Percentiles rank a stretch among this genome's conserved stretches.
Evolutionary conservation across 1,140 invertebrate species (phyloP).

Genomic region (Argopecten irradians): DNA sequence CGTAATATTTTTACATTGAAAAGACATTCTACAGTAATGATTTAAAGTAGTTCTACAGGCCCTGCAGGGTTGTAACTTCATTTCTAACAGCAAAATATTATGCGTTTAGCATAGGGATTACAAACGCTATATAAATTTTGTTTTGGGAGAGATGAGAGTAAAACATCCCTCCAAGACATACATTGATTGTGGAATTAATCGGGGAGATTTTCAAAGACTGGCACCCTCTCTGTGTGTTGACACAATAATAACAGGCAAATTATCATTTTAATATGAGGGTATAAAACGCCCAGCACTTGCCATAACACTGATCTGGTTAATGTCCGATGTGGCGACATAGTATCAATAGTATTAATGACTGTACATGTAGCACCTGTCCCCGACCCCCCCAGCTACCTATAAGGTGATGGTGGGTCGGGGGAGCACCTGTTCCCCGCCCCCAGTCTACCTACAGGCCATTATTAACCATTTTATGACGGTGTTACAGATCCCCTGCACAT

Average conservation of each 20-base stretch:
- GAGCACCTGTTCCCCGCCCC: not conserved
- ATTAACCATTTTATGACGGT: not conserved
- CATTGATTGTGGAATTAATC: not conserved
- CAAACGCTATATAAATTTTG: not conserved
- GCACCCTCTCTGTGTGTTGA: not conserved
- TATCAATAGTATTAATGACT: not conserved
- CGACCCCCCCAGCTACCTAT: not conserved
- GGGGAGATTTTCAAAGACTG: not conserved
- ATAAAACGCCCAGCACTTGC: not conserved
- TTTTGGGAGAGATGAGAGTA: not conserved
- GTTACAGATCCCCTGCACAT: not conserved
- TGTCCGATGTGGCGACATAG: not conserved
- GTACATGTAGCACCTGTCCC: not conserved
- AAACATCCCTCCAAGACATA: not conserved
- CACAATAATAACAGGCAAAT: not conserved
- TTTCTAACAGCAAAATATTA: not conserved
- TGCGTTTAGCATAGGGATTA: not conserved
- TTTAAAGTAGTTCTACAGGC: not conserved
- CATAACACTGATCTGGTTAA: not conserved
- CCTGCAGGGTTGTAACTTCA: not conserved
- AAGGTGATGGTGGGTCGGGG: not conserved
- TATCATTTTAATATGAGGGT: not conserved
- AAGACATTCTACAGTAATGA: not conserved
- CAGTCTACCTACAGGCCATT: not conserved
- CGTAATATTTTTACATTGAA: not conserved